Percentiles rank a stretch among this genome's conserved stretches.
These are phyloP conservation scores for Drosophila pegasa DNA, from an alignment of 2,888 invertebrate species.

Conservation along the genomic window DNA sequence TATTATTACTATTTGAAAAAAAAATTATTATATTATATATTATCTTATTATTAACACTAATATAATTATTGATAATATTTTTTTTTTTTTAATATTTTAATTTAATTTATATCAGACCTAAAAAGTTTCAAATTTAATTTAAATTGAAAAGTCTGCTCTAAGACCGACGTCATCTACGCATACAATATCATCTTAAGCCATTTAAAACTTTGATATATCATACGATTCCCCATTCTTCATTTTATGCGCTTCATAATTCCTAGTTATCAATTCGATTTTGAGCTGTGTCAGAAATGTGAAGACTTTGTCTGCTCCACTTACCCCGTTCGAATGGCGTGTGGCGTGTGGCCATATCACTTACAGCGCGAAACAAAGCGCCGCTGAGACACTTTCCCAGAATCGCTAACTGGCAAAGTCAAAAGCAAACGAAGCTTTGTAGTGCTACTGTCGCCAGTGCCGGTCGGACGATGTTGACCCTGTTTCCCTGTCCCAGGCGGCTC, in stretches of 20 bases:
- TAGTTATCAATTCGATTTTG: neutral
- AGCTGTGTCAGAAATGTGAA: constrained; percentile 13
- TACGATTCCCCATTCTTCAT: no score
- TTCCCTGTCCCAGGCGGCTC: neutral
- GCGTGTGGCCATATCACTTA: constrained; percentile 37
- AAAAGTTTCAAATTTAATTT: neutral
- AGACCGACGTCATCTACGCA: neutral
- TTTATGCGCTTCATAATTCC: neutral
- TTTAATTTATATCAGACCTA: no score
- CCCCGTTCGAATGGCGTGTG: constrained; percentile 22
- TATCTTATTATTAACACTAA: no score
- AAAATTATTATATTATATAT: no score
- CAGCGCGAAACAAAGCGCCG: constrained; percentile 25
- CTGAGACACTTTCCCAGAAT: constrained; percentile 63
- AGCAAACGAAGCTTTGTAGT: constrained; percentile 68
- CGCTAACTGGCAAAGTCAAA: constrained; percentile 48
- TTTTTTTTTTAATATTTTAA: no score
- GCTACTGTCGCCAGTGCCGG: constrained; percentile 73
- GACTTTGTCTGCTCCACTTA: constrained; percentile 19
- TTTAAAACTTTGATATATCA: neutral
- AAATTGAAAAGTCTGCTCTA: neutral
- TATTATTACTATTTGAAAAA: no score
- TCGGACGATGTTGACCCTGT: constrained; percentile 25
- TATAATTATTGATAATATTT: no score
- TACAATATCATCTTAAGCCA: no score